Percentiles rank a stretch among this genome's conserved stretches.
Conservation (phyloP, 2,888 invertebrate genomes). For the Idaea dimidiata region DNA sequence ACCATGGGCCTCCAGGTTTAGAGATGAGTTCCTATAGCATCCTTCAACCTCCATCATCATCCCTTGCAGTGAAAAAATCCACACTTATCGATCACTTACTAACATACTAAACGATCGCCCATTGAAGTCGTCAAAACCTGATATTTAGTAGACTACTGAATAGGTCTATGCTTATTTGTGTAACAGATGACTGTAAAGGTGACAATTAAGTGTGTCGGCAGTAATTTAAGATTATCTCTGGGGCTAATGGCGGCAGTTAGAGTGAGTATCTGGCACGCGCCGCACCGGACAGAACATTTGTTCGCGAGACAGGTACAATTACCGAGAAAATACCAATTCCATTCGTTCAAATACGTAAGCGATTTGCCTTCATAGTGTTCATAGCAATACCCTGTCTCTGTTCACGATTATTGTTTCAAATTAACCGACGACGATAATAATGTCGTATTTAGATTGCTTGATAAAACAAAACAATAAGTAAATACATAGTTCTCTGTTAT, state of each 20-base stretch:
- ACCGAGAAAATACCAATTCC: constrained; percentile 60
- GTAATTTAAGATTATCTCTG: constrained; percentile 64
- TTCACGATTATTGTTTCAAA: constrained; percentile 39
- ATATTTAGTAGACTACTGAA: no score
- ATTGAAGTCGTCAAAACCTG: no score
- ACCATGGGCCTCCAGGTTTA: no score
- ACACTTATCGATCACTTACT: no score
- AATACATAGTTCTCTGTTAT: constrained; percentile 24
- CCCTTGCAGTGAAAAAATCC: no score
- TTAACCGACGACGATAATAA: constrained; percentile 24
- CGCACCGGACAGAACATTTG: constrained; percentile 66
- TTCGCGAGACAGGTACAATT: constrained; percentile 73
- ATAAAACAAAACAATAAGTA: constrained; percentile 31
- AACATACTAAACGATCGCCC: no score
- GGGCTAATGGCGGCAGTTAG: constrained; percentile 66
- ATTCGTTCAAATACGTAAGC: constrained; percentile 59
- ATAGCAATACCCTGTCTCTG: constrained; percentile 26
- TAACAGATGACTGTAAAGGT: constrained; percentile 25
- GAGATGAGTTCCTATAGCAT: no score
- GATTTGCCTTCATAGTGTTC: constrained; percentile 58
- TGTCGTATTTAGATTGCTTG: constrained; percentile 22
- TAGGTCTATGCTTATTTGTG: no score
- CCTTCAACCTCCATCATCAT: no score
- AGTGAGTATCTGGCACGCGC: constrained; percentile 65
- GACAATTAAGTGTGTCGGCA: constrained; percentile 44